Percentiles rank a stretch among this genome's conserved stretches.
phyloP scores from a whole-genome alignment of 1,140 invertebrate species.

The Trichonephila clavata region DNA sequence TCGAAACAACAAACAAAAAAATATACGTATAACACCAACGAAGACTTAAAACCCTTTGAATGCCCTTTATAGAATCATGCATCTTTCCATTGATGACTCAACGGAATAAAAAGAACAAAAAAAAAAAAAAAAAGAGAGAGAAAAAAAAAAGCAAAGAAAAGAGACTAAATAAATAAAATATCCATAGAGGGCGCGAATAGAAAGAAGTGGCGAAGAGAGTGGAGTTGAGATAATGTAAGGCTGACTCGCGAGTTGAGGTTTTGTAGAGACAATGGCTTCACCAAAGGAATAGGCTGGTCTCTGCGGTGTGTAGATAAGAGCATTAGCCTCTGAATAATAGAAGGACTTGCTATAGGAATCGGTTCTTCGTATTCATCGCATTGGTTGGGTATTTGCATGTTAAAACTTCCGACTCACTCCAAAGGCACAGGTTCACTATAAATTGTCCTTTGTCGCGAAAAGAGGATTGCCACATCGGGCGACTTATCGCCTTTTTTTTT shows the following conservation, averaged over 20 bases:
- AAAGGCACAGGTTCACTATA: conserved; percentile 27
- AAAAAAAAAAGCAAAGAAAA: background rate
- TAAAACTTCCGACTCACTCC: conserved; percentile 67
- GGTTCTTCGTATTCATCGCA: conserved; percentile 69
- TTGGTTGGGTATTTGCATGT: conserved; percentile 73
- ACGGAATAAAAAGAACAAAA: background rate
- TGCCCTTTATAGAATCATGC: background rate
- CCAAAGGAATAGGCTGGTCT: conserved; percentile 52
- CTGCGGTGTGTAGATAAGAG: conserved; percentile 72
- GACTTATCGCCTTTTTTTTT: background rate
- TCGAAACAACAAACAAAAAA: background rate
- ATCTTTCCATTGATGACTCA: conserved; percentile 46
- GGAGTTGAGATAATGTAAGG: conserved; percentile 68
- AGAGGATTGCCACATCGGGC: background rate
- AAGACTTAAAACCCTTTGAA: background rate
- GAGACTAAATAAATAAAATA: conserved; percentile 53
- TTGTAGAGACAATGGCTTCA: conserved; percentile 62
- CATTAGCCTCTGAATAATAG: conserved; percentile 67
- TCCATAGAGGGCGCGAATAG: conserved; percentile 20
- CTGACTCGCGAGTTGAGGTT: conserved; percentile 22
- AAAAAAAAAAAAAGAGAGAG: background rate
- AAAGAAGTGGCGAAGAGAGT: conserved; percentile 16
- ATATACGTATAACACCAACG: background rate
- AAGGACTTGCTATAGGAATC: conserved; percentile 64
- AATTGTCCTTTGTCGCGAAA: conserved; percentile 66